Base-by-base conservation (phyloP, 2,797 vertebrate genomes). In the Scyliorhinus canicula region DNA sequence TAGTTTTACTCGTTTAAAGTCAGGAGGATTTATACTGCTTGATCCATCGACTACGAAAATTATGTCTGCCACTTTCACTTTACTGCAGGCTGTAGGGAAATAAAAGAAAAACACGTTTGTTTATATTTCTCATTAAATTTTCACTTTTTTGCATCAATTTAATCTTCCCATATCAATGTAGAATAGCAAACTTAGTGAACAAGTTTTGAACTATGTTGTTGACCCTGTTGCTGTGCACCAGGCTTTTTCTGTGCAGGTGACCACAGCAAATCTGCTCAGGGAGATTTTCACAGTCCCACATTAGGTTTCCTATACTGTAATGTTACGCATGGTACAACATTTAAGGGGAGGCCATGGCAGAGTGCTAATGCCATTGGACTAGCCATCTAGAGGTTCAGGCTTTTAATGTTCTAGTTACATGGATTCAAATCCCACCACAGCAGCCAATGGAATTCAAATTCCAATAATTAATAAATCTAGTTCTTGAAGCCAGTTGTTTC, bases 21-120 rank as follows among this genome's bases (percentile, higher is more conserved):
- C 14, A 52, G 7, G 0, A n/a, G 16, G 14, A 19, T 21, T 21
- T 71, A 94, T 94, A 65, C 93, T 94, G 35, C 67, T 74, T 55
- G 93, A 94, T 71, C 93, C 93, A 74, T 94, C 93, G 31, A 94
- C 71, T 16, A 94, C 67, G 47, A 94, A 94, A 94, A 94, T 94
- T 4, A 94, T 94, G 40, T 94, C 93, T 50, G 93, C 93, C 67
- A 94, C 93, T 52, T 94, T 67, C 50, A 94, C 28, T 69, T 94
- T 74, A 74, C 93, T 94, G 93, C 93, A 94, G 28, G 67, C 93
- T 94, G 47, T 31, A 35, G 93, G 67, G 52, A 74, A 74, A 74
- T 71, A 69, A 94, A 74, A 52, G 47, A 71, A 71, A 71, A 93
- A 93, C 31, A 93, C 0, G 52, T 57, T 88, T 16, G 4, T 28